These are phyloP conservation scores for Drosophila stalkeri DNA, from an alignment of 2,888 invertebrate species.

Conservation along the genomic window DNA sequence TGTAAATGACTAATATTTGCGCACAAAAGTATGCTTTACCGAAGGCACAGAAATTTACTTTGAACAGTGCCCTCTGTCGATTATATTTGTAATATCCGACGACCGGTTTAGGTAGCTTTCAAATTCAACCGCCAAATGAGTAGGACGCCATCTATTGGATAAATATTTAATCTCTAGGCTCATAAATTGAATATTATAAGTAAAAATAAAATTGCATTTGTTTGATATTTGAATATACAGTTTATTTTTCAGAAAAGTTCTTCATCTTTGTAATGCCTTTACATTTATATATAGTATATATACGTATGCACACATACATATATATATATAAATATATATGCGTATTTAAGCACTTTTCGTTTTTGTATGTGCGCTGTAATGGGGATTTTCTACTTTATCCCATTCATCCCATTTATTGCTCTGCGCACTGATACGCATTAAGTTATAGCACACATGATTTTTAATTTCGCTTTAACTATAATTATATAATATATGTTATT, in stretches of 20 bases:
- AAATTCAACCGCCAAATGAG: neutral
- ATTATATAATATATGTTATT: conserved; percentile 33
- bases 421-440: conserved; percentile 24
- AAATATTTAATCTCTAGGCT: neutral
- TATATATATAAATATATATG: conserved; percentile 59
- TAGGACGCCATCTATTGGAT: neutral
- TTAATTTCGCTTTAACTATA: conserved; percentile 50
- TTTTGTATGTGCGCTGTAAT: conserved; percentile 16
- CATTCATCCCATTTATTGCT: conserved; percentile 15
- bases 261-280: conserved; percentile 67
- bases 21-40: neutral
- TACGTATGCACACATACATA: conserved; percentile 41
- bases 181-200: neutral
- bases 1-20: neutral
- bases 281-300: conserved; percentile 69
- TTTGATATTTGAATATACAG: conserved; percentile 77
- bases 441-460: conserved; percentile 63
- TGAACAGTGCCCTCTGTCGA: neutral
- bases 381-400: conserved; percentile 22
- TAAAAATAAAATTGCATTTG: conserved; percentile 6
- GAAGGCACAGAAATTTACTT: neutral
- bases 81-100: neutral
- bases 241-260: conserved; percentile 81
- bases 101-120: neutral
- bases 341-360: conserved; percentile 51